Evolutionary conservation across 1,140 invertebrate species (phyloP), one percentile per base, ranked within the genome.

Genomic region (Cyclina sinensis): DNA sequence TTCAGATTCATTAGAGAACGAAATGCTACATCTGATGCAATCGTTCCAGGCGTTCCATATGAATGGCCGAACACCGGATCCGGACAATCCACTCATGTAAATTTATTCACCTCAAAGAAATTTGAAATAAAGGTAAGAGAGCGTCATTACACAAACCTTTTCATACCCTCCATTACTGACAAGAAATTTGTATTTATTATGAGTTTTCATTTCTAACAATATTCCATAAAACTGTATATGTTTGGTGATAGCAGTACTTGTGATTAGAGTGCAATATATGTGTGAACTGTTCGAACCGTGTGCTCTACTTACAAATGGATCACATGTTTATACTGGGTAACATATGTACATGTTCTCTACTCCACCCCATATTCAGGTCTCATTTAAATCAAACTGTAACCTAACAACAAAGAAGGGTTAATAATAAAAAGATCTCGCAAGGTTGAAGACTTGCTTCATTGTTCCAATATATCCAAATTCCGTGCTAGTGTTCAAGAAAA

Each of bases 41-140:
- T 37, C 27, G 7, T 81, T 62, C 43, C 4, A 37, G 27, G 39
- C 4, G 0, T 65, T 39, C 27, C 30, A 37, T 89, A 82, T 0
- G 86, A 46, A 14, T 86, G 80, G 24, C n/a, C 18, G 16, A 89
- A 89, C 80, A 46, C 81, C 21, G 87, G 39, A 27, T 70, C 51
- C 4, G 51, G 51, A 11, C 9, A 57, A 14, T 57, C 4, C 18
- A 57, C 16, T 3, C 51, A 14, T 18, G 51, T 57, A 4, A 18
- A 57, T 21, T 21, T 57, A 21, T 21, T 57, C 16, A 14, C 7
- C n/a, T 14, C 51, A 21, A 9, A 57, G n/a, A 57, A 5, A 21
- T 3, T 14, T 4, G 51, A 57, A 57, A 57, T 21, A 57, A 21
- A 18, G 3, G 3, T 14, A 21, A 14, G 16, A 21, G 4, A 57